Base-by-base conservation (phyloP, 2,888 invertebrate genomes). In the Gasteruption jaculator region DNA sequence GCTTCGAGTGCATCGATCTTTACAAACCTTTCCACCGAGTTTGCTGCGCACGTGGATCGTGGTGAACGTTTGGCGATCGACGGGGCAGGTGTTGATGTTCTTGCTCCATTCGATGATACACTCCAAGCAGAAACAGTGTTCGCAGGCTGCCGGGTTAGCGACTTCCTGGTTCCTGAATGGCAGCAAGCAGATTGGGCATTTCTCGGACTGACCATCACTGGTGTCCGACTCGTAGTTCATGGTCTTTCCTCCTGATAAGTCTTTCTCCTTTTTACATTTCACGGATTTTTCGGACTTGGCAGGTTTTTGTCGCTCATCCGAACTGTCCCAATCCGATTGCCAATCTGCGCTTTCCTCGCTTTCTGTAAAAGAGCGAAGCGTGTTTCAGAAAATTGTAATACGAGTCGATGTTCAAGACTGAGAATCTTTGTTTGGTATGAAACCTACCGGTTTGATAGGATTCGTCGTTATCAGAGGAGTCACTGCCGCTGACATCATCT, bases 51-150 rank as follows among this genome's bases (percentile, higher is more conserved):
- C 90, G 39, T 86, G 72, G 46, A 94, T 90, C 29, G 79, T 73
- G 43, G 81, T 78, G 68, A 92, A 96, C 24, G 80, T 79, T 54
- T 83, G 81, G 26, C 93, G 78, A 71, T 95, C 94, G 24, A 93
- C 87, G 0, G 95, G 96, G 68, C 96, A 96, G 2, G 94, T 94
- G 64, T 92, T 92, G 29, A 91, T 86, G 75, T 89, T 92, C 77
- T 85, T 89, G n/a, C 92, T 84, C 95, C 95, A 95, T 67, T 93
- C 91, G 37, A 84, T 79, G 49, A 95, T 85, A 69, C 95, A 95
- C 53, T 86, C 85, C 25, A 88, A 76, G 68, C 95, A 95, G 71
- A 93, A 95, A 43, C 79, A 77, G 65, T 95, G 95, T 53, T 91
- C 89, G 72, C 94, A 95, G 15, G 80, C 79, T 60, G 87, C 84